Evolutionary conservation across 2,888 invertebrate genomes (phyloP).

Genomic region (Phoronis australis): DNA sequence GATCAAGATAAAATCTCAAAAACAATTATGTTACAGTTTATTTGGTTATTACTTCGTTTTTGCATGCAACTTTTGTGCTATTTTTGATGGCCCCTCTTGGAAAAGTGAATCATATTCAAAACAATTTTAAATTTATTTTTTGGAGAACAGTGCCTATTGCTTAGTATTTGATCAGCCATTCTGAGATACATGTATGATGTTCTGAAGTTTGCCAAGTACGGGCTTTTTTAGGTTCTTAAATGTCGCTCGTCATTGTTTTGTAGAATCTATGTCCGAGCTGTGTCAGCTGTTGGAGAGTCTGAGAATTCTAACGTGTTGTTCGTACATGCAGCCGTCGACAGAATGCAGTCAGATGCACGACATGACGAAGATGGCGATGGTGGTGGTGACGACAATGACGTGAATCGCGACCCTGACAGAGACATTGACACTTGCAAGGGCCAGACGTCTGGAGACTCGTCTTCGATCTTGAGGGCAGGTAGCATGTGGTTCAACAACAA

Average conservation of each 20-base stretch:
- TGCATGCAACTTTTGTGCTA: too few relatives aligned
- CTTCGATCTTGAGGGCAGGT: not conserved
- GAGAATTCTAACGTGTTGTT: constrained; percentile 38
- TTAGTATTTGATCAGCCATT: too few relatives aligned
- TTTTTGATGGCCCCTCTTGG: too few relatives aligned
- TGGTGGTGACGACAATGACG: not conserved
- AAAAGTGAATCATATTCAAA: too few relatives aligned
- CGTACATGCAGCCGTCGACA: constrained; percentile 33
- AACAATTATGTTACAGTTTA: too few relatives aligned
- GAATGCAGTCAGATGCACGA: constrained; percentile 19
- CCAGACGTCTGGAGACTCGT: not conserved
- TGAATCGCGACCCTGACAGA: not conserved
- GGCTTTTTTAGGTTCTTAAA: not conserved
- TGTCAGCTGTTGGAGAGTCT: constrained; percentile 45
- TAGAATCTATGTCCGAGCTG: constrained; percentile 41
- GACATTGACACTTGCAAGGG: too few relatives aligned
- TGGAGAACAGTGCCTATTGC: too few relatives aligned
- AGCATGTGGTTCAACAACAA: not conserved
- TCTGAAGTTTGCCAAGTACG: too few relatives aligned
- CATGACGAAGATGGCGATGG: not conserved
- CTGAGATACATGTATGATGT: too few relatives aligned
- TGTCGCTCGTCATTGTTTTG: constrained; percentile 2
- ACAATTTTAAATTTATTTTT: too few relatives aligned
- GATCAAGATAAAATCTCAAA: too few relatives aligned
- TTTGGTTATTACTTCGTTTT: too few relatives aligned